Percentiles rank a stretch among this genome's conserved stretches.
Conservation (phyloP, 2,113 vertebrate genomes). For the Periophthalmus modestus region DNA sequence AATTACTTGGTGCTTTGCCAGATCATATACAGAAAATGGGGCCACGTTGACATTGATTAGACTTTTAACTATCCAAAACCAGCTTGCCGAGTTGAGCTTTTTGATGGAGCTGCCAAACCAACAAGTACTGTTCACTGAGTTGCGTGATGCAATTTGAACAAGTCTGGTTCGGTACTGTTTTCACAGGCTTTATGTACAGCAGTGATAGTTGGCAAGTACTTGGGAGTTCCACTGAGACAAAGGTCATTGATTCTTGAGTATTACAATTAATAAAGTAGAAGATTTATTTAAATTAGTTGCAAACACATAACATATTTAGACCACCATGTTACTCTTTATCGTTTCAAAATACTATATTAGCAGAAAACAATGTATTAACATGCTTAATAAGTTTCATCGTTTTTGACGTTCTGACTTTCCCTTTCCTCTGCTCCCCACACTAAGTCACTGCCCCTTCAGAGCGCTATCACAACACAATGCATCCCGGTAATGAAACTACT, state of each 20-base stretch:
- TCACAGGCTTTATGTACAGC: not conserved
- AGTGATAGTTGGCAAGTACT: not conserved
- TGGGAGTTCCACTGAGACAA: not conserved
- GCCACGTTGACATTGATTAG: not conserved
- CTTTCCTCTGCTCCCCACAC: too few species aligned
- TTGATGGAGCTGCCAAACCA: constrained; percentile 20
- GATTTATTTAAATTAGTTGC: too few species aligned
- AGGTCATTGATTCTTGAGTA: not conserved
- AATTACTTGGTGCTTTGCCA: not conserved
- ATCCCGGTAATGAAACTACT: too few species aligned
- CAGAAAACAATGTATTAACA: too few species aligned
- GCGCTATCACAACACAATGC: too few species aligned
- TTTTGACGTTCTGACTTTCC: too few species aligned
- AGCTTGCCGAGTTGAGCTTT: not conserved
- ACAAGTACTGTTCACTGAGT: not conserved
- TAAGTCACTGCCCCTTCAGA: too few species aligned
- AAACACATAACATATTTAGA: too few species aligned
- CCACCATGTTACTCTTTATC: too few species aligned
- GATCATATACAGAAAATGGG: not conserved
- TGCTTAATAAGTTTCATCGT: too few species aligned
- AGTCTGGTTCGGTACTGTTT: not conserved
- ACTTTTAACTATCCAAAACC: not conserved
- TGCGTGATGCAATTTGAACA: not conserved
- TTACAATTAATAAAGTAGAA: not conserved
- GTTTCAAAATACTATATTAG: too few species aligned